Base-by-base conservation (phyloP, 1,140 invertebrate genomes). In the Nephotettix cincticeps region DNA sequence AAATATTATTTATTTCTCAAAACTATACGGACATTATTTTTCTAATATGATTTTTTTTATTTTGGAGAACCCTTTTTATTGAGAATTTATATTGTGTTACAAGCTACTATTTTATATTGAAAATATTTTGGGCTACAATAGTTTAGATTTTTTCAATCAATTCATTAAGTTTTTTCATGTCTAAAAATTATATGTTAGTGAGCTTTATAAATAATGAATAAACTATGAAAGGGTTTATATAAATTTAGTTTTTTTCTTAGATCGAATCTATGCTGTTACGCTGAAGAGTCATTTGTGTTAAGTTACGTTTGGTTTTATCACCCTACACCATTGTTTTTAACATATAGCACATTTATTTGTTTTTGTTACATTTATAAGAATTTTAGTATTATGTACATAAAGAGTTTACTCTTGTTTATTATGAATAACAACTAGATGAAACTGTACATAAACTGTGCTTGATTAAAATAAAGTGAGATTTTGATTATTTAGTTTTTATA, bases 361-460 rank as follows among this genome's bases (percentile, higher is more conserved):
- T 40, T 54, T 21, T 54, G 21, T 61, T 25, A 27, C 4, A 61
- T 61, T 14, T 27, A 21, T 61, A 61, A 61, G 56, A 27, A 6
- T 9, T 61, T 61, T 27, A 61, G 56, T 61, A 61, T 61, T 61
- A 61, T 61, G 56, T 61, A 61, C 6, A 61, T 61, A 61, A 6
- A 61, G 23, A 61, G 21, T 61, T 61, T 61, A 61, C 27, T 29
- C 27, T 61, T 61, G 56, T 61, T 61, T 61, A 27, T 23, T n/a
- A n/a, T n/a, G n/a, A 11, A 21, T 21, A 61, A 25, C 13, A 61
- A 27, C 56, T 21, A 11, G 6, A 11, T 27, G 6, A 2, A 2
- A 27, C 9, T 61, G 56, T 61, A 61, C 56, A 61, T 61, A 61
- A 2, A 21, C 13, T 61, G 56, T 61, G 56, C 56, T 61, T 61